Base-by-base conservation (phyloP, 2,888 invertebrate species). In the Tridacna crocea region DNA sequence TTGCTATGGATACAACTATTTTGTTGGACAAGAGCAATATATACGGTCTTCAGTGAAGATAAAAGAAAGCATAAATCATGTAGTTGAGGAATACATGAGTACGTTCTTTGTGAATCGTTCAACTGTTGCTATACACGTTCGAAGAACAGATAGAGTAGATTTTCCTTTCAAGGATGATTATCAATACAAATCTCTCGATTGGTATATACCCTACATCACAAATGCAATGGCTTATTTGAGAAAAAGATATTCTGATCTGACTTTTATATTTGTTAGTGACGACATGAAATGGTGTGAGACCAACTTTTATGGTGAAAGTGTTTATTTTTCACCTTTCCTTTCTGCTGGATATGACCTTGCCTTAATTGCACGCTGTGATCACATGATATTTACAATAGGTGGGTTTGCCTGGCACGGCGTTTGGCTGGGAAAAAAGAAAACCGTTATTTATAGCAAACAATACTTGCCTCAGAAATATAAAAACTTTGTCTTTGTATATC, bases 301-400 rank as follows among this genome's bases (percentile, higher is more conserved):
- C 17, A 10, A 66, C 19, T 36, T 66, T n/a, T n/a, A 46, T 13
- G 66, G 46, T 15, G 46, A n/a, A 46, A n/a, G 36, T 22, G 66
- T 66, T 4, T 46, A 66, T 66, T 27, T 66, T 46, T 66, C 66
- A 2, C 66, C 47, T 1, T 66, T 66, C n/a, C 4, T 46, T 10
- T n/a, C 36, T 36, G 6, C 66, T 1, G 66, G 36, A 36, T 36
- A 46, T 17, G 66, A 66, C n/a, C 66, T 66, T 36, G 27, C 27
- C 15, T 27, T 66, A 10, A 26, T 66, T 13, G 36, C 46, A 46
- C 66, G n/a, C 11, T 66, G 66, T 46, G 66, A 66, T n/a, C 66
- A 66, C 12, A 66, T 36, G 13, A 66, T 66, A 66, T n/a, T 66
- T 26, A 66, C 66, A 0, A n/a, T 36, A 27, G 66, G 66, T 15